Evolutionary conservation across 2,113 vertebrate genomes (phyloP), one percentile per base, ranked within the genome.

Genomic region (Stercorarius parasiticus): DNA sequence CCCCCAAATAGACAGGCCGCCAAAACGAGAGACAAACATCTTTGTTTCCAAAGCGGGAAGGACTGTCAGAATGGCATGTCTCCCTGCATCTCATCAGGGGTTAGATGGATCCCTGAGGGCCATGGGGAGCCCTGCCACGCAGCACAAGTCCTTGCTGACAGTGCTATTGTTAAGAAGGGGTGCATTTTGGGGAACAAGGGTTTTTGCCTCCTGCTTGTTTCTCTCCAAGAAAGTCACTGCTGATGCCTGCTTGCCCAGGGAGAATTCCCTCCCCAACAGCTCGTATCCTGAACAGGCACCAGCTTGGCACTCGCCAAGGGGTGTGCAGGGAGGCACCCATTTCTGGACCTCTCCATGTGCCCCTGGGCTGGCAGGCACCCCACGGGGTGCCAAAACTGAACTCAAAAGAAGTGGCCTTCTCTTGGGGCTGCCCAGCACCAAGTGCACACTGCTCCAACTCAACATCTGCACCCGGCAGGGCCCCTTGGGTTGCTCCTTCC

Each of bases 161-260:
- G 66, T 52, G 65, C 84, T 93, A 96, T 97, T 96, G 94, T 96
- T 96, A 83, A 74, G 76, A 94, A 94, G 42, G 52, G 64, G 50
- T 71, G 45, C 45, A 42, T 72, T 34, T 58, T 2, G 27, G 50
- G 32, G 64, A 17, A 22, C 23, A 34, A 19, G 14, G 34, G 14
- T 13, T 86, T 83, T 79, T 79, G 40, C 36, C 34, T 40, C n/a
- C 36, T 50, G 15, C 87, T 67, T 56, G 10, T 79, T 93, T 93
- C 89, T 95, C 73, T 95, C 81, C 87, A 95, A 62, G 81, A 93
- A 96, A 87, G 52, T 82, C 84, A 95, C 0, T 0, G 15, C n/a
- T 71, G 32, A 81, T 69, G 84, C 69, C 40, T 82, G 43, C 21
- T 88, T 82, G 73, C 85, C 67, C 62, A 58, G 27, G 45, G 67